A percentile compares a stretch with the other conserved stretches of the same genome.
Evolutionary conservation across 2,797 vertebrate genomes (phyloP).

Genomic region (Gorsachius magnificus): DNA sequence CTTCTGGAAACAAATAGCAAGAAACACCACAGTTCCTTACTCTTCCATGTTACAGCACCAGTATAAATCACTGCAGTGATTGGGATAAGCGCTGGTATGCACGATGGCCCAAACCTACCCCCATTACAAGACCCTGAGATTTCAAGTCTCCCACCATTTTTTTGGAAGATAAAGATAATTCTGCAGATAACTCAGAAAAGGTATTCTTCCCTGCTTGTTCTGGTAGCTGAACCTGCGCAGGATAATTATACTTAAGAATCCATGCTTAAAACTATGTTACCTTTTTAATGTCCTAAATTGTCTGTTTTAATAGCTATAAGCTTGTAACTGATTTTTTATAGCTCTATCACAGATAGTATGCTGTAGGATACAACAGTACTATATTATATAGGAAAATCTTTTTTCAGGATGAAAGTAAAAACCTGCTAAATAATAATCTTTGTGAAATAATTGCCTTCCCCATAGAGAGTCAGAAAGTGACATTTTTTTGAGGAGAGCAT

Average conservation of each 20-base stretch:
- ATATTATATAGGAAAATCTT: not conserved
- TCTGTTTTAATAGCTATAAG: not conserved
- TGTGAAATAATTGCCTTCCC: not conserved
- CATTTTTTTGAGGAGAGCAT: not conserved
- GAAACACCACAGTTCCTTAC: not conserved
- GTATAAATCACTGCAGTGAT: not conserved
- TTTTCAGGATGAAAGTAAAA: not conserved
- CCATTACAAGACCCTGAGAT: not conserved
- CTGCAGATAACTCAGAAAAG: not conserved
- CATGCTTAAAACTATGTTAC: accelerated
- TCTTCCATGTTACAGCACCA: accelerated
- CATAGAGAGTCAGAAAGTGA: not conserved
- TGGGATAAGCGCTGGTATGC: not conserved
- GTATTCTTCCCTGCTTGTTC: not conserved
- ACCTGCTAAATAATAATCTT: not conserved
- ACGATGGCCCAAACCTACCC: not conserved
- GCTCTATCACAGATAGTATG: not conserved
- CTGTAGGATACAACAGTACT: not conserved
- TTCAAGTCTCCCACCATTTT: not conserved
- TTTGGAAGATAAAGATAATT: not conserved
- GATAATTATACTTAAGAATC: not conserved
- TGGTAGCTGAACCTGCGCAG: accelerated
- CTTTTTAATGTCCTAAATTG: not conserved
- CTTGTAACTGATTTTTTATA: not conserved
- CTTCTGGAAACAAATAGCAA: not conserved